Evolutionary conservation across 2,888 invertebrate species (phyloP).

Genomic region (Lathronympha strigana): DNA sequence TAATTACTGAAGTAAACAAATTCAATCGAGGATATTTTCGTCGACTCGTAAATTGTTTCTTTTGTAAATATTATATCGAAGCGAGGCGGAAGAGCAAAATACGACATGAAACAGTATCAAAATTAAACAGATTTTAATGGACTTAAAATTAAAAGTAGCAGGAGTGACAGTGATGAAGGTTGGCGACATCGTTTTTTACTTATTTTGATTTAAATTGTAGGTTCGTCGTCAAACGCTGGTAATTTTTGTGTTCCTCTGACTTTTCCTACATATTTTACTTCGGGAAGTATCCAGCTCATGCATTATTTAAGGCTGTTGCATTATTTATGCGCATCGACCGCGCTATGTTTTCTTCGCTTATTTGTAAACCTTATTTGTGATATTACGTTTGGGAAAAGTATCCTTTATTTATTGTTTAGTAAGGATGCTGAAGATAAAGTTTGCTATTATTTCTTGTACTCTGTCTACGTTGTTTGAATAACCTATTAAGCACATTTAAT

Average conservation of each 20-base stretch:
- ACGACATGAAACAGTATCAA: constrained; percentile 37
- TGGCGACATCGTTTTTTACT: constrained; percentile 47
- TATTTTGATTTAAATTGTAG: constrained; percentile 52
- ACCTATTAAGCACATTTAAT: too few relatives aligned
- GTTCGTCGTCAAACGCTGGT: constrained; percentile 39
- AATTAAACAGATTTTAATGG: constrained; percentile 55
- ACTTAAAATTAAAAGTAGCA: constrained; percentile 68
- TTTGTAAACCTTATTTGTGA: constrained; percentile 51
- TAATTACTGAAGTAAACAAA: constrained; percentile 26
- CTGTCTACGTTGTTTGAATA: too few relatives aligned
- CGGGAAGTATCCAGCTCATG: constrained; percentile 40
- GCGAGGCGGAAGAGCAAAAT: constrained; percentile 10
- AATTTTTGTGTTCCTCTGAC: constrained; percentile 40
- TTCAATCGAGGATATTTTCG: constrained; percentile 26
- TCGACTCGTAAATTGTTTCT: constrained; percentile 24
- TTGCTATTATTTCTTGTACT: background rate
- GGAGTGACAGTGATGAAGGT: constrained; percentile 67
- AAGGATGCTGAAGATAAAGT: constrained; percentile 12
- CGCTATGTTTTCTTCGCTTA: constrained; percentile 44
- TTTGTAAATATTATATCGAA: constrained; percentile 28
- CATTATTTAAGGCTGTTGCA: constrained; percentile 49
- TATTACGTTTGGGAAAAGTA: constrained; percentile 37
- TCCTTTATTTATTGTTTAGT: constrained; percentile 30
- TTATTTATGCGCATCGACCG: constrained; percentile 61
- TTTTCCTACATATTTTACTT: constrained; percentile 43